Evolutionary conservation across 1,140 invertebrate species (phyloP).

Genomic region (Gonatopus flavifemur): DNA sequence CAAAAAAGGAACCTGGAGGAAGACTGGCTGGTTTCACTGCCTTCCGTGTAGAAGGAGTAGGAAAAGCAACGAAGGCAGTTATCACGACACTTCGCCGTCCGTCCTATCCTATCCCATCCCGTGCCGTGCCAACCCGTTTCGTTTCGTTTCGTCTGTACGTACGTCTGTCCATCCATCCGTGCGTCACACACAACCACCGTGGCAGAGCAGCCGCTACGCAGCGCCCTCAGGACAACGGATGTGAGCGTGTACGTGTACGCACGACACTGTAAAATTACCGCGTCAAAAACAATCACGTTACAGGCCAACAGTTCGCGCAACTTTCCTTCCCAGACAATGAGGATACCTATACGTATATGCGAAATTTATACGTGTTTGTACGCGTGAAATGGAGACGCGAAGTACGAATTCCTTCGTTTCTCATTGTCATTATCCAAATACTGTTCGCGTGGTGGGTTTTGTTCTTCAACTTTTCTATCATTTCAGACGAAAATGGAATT

Average conservation of each 20-base stretch:
- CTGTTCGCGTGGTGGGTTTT: no score
- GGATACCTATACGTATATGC: no score
- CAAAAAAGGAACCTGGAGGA: slow-evolving; percentile 32
- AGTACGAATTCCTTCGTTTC: no score
- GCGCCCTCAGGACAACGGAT: slow-evolving; percentile 5
- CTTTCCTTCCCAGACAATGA: slow-evolving; percentile 25
- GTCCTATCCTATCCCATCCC: not conserved
- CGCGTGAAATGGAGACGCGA: slow-evolving; percentile 7
- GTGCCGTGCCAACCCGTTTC: slow-evolving; percentile 12
- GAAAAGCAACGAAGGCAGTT: slow-evolving; percentile 45
- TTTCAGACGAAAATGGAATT: no score
- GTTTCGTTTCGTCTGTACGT: no score
- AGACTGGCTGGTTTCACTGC: not conserved
- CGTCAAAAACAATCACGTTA: slow-evolving; percentile 58
- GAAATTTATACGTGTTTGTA: no score
- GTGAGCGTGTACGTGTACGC: slow-evolving; percentile 41
- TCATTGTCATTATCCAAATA: no score
- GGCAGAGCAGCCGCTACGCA: no score
- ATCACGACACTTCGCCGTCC: slow-evolving; percentile 35
- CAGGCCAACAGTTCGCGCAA: slow-evolving; percentile 44
- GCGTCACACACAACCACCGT: no score
- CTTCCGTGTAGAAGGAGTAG: slow-evolving; percentile 18
- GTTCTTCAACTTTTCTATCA: no score
- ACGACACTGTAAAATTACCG: slow-evolving; percentile 60
- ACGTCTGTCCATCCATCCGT: no score